These are phyloP conservation scores for Allophyes oxyacanthae DNA, from an alignment of 2,888 invertebrate species.

Conservation along the genomic window DNA sequence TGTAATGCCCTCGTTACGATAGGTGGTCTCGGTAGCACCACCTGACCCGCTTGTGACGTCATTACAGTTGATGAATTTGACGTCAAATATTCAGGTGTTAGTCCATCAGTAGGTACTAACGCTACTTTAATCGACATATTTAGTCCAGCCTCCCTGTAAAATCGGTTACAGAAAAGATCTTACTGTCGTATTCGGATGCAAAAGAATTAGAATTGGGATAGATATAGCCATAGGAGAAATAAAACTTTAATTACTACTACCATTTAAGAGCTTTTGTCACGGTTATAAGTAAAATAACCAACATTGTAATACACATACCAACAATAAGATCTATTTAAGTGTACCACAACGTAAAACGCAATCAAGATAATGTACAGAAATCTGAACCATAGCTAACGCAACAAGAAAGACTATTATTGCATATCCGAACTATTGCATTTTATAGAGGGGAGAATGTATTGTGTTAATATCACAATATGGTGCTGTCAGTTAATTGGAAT, in stretches of 20 bases:
- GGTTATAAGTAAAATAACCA: conserved; percentile 63
- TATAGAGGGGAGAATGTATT: conserved; percentile 77
- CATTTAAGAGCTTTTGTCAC: conserved; percentile 39
- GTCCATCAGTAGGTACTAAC: neutral
- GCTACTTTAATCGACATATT: too few relatives aligned
- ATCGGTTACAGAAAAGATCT: too few relatives aligned
- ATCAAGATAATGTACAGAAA: conserved; percentile 25
- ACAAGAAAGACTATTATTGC: conserved; percentile 53
- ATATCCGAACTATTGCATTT: conserved; percentile 52
- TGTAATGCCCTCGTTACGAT: conserved; percentile 29
- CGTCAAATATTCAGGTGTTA: neutral
- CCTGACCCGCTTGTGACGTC: conserved; percentile 40
- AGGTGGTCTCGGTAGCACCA: conserved; percentile 25
- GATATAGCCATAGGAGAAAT: neutral
- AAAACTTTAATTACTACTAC: conserved; percentile 17
- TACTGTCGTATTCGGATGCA: too few relatives aligned
- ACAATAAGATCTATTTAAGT: conserved; percentile 75
- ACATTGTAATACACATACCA: conserved; percentile 68
- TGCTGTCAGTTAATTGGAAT: conserved; percentile 89
- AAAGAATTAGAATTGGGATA: too few relatives aligned
- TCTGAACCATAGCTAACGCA: conserved; percentile 30
- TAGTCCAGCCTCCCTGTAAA: too few relatives aligned
- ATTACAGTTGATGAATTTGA: conserved; percentile 9
- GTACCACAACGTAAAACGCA: conserved; percentile 64
- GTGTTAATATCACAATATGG: conserved; percentile 89